phyloP scores from a whole-genome alignment of 2,888 invertebrate genomes.

The Tetragonisca angustula region DNA sequence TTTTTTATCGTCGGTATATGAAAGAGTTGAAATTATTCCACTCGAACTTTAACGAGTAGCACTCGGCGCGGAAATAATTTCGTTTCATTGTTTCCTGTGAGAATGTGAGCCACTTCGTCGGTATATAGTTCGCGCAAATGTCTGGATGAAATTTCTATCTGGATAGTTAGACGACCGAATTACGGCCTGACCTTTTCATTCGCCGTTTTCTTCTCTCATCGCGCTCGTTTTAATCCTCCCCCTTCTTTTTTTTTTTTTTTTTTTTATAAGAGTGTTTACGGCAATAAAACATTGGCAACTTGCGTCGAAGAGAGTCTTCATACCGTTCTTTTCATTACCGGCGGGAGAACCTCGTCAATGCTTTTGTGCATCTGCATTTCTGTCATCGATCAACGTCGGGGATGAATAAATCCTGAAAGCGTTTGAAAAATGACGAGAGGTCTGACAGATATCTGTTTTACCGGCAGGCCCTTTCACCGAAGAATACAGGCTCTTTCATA shows the following conservation, averaged over 20 bases:
- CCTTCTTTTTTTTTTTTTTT: background rate
- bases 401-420: constrained; percentile 65
- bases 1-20: constrained; percentile 33
- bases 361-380: constrained; percentile 62
- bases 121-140: constrained; percentile 1
- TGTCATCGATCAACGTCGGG: constrained; percentile 68
- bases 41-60: constrained; percentile 46
- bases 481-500: constrained; percentile 47
- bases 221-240: background rate
- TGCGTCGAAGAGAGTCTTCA: constrained; percentile 58
- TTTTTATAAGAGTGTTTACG: constrained; percentile 22
- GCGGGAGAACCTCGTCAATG: constrained; percentile 47
- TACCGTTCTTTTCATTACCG: constrained; percentile 61
- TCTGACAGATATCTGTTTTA: constrained; percentile 50
- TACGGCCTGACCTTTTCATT: constrained; percentile 19
- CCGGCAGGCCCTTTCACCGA: constrained; percentile 49
- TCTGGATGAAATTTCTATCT: constrained; percentile 17
- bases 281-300: constrained; percentile 67
- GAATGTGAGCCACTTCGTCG: constrained; percentile 5
- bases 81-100: constrained; percentile 37
- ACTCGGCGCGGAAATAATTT: constrained; percentile 45
- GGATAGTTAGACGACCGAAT: constrained; percentile 10
- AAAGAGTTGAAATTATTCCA: constrained; percentile 35
- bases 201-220: background rate
- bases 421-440: constrained; percentile 64